These are phyloP conservation scores for Cecidostiba fungosa DNA, from an alignment of 2,888 invertebrate species.

Conservation along the genomic window DNA sequence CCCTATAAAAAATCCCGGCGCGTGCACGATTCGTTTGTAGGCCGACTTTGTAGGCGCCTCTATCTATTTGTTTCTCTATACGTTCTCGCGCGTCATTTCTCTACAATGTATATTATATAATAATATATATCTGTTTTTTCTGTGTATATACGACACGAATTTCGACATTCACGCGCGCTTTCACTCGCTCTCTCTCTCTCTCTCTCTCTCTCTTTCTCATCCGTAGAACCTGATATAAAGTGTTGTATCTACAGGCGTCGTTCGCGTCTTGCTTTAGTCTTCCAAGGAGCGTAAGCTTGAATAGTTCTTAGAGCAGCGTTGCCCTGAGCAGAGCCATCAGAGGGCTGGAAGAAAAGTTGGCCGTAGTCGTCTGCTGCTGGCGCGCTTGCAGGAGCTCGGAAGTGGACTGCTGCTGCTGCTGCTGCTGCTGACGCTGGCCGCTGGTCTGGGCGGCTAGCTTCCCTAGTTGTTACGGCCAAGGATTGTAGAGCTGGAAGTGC, in stretches of 20 bases:
- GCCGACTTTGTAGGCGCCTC: conserved; percentile 50
- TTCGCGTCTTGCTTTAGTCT: not conserved
- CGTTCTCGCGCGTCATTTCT: conserved; percentile 6
- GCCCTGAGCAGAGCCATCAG: conserved; percentile 75
- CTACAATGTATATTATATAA: conserved; percentile 11
- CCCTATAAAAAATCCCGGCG: conserved; percentile 54
- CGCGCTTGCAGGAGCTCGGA: not conserved
- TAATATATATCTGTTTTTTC: not conserved
- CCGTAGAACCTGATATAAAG: conserved; percentile 20
- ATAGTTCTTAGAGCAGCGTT: conserved; percentile 69
- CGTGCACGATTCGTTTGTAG: conserved; percentile 52
- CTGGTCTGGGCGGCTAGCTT: conserved; percentile 21
- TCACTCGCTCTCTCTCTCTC: not conserved
- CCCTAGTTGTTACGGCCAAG: conserved; percentile 90
- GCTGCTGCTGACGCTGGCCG: conserved; percentile 16
- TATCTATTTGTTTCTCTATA: conserved; percentile 12
- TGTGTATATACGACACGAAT: not conserved
- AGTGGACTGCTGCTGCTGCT: conserved; percentile 1
- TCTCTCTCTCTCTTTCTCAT: conserved; percentile 14
- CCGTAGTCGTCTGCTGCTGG: conserved; percentile 9
- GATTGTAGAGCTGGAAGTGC: conserved; percentile 85
- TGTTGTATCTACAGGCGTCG: not conserved
- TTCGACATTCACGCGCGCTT: not conserved
- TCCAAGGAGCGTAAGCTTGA: conserved; percentile 30
- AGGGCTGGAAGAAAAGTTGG: conserved; percentile 74